phyloP scores from a whole-genome alignment of 2,888 invertebrate species.

The Idaea aversata region DNA sequence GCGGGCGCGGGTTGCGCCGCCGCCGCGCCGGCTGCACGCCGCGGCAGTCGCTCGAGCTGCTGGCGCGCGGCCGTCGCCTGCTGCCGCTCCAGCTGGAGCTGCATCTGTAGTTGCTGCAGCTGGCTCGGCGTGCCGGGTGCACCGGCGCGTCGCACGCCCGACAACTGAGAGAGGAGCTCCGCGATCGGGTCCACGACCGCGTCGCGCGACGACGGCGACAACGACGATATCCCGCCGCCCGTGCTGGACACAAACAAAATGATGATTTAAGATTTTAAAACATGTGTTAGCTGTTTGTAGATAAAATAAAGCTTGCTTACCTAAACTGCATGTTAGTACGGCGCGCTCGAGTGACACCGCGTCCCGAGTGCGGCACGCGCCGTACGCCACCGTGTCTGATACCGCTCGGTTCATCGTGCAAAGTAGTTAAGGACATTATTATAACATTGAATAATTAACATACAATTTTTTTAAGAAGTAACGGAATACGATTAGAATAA shows the following conservation, averaged over 20 bases:
- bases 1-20: conserved; percentile 68
- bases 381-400: conserved; percentile 87
- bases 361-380: conserved; percentile 88
- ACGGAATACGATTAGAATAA: background rate
- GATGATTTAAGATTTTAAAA: too few relatives aligned
- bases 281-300: background rate
- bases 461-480: background rate
- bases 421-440: conserved; percentile 69
- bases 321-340: conserved; percentile 97
- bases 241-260: conserved; percentile 81
- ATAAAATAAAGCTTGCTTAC: conserved; percentile 53
- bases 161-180: conserved; percentile 96
- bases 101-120: conserved; percentile 97
- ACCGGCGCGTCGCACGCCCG: conserved; percentile 90
- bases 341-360: conserved; percentile 89
- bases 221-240: conserved; percentile 90
- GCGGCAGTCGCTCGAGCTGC: conserved; percentile 93
- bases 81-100: conserved; percentile 93
- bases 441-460: conserved; percentile 4
- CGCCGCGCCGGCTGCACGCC: conserved; percentile 83
- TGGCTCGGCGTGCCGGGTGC: conserved; percentile 85
- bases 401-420: conserved; percentile 92
- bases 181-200: conserved; percentile 98
- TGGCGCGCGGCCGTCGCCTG: conserved; percentile 93
- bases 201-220: conserved; percentile 94